These are phyloP conservation scores for Drosophila infuscata DNA, from an alignment of 2,888 invertebrate genomes.

Conservation along the genomic window DNA sequence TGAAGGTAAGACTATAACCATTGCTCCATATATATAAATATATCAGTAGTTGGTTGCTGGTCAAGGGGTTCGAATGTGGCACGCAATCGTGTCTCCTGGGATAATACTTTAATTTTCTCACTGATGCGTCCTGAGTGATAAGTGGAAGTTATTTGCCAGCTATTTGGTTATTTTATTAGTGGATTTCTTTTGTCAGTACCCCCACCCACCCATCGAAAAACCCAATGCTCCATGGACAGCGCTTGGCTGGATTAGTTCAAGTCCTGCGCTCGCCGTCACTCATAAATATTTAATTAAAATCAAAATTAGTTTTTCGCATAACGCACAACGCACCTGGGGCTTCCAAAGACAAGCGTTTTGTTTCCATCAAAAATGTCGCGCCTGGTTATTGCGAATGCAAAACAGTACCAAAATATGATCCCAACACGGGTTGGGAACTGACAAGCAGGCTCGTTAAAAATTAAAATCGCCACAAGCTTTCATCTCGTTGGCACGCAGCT, in stretches of 20 bases:
- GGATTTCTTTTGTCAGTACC: slow-evolving; percentile 27
- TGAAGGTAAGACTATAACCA: slow-evolving; percentile 40
- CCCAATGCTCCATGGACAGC: slow-evolving; percentile 1
- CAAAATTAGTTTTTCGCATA: slow-evolving; percentile 70
- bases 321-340: slow-evolving; percentile 27
- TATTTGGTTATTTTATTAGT: slow-evolving; percentile 78
- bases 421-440: slow-evolving; percentile 32
- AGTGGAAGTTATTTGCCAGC: slow-evolving; percentile 81
- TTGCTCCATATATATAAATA: slow-evolving; percentile 26
- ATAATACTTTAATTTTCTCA: slow-evolving; percentile 82
- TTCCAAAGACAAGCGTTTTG: slow-evolving; percentile 45
- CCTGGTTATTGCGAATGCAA: slow-evolving; percentile 56
- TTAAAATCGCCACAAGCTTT: slow-evolving; percentile 65
- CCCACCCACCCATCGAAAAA: background rate
- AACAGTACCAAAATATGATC: slow-evolving; percentile 44
- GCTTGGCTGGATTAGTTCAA: slow-evolving; percentile 25
- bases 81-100: slow-evolving; percentile 74
- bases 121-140: slow-evolving; percentile 80
- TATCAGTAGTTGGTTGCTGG: slow-evolving; percentile 39
- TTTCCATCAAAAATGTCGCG: slow-evolving; percentile 67
- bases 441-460: slow-evolving; percentile 66
- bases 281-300: slow-evolving; percentile 80
- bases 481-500: slow-evolving; percentile 26
- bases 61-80: slow-evolving; percentile 58
- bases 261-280: slow-evolving; percentile 21